Conservation (phyloP, 2,888 invertebrate species). For the Leptinotarsa rubiginosa region DNA sequence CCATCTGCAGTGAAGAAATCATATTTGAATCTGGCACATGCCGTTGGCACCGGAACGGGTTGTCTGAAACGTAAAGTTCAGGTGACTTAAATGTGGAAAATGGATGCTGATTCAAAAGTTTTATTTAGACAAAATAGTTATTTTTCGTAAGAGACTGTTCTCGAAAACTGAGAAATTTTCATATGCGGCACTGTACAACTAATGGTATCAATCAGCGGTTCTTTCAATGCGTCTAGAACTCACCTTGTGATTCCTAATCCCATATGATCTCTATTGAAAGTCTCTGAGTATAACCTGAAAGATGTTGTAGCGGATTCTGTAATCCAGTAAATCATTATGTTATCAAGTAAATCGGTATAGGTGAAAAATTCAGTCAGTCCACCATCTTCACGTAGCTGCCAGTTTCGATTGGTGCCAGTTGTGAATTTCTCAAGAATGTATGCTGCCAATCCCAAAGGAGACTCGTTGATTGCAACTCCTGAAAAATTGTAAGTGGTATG, state of each 20-base stretch:
- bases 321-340: conserved; percentile 86
- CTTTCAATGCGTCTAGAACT: neutral
- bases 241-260: conserved; percentile 48
- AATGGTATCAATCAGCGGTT: too few species aligned
- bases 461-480: conserved; percentile 77
- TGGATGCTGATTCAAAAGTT: too few species aligned
- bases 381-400: conserved; percentile 71
- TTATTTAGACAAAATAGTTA: too few species aligned
- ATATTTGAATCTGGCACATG: conserved; percentile 79
- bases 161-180: too few species aligned
- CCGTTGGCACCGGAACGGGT: conserved; percentile 77
- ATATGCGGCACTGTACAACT: too few species aligned
- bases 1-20: conserved; percentile 74
- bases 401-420: conserved; percentile 74
- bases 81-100: neutral
- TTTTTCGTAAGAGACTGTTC: too few species aligned
- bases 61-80: conserved; percentile 67
- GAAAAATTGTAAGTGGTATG: conserved; percentile 20
- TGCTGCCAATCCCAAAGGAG: conserved; percentile 87
- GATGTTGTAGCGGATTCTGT: conserved; percentile 79
- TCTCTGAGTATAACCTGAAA: conserved; percentile 80
- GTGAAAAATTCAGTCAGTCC: conserved; percentile 75
- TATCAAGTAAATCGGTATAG: conserved; percentile 79
- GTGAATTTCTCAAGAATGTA: conserved; percentile 93
- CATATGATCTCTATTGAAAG: conserved; percentile 56